phyloP scores from a whole-genome alignment of 2,888 invertebrate genomes.

The Scrobipalpa atriplicella region DNA sequence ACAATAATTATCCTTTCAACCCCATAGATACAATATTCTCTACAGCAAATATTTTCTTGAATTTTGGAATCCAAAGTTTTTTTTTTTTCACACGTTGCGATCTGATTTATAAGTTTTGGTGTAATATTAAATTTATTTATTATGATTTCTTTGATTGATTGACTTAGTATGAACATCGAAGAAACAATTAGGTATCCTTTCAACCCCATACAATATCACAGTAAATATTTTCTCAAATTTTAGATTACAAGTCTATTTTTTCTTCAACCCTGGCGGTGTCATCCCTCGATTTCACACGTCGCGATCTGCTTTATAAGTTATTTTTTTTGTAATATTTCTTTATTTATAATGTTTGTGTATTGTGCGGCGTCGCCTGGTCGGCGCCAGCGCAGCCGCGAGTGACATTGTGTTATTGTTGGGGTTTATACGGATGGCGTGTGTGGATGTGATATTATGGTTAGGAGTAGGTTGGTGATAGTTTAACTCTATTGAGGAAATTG shows the following conservation, averaged over 20 bases:
- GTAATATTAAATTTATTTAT: too few species aligned
- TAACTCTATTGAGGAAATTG: neutral
- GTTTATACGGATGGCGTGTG: conserved; percentile 2
- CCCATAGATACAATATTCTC: too few species aligned
- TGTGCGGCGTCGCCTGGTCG: conserved; percentile 59
- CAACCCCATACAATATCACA: neutral
- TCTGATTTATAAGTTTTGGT: too few species aligned
- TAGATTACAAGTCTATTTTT: conserved; percentile 28
- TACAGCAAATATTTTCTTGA: too few species aligned
- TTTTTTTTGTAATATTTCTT: conserved; percentile 50
- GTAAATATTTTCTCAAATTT: conserved; percentile 12
- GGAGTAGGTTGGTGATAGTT: neutral
- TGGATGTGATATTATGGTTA: neutral
- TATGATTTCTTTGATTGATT: too few species aligned
- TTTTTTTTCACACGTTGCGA: too few species aligned
- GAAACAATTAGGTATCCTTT: neutral
- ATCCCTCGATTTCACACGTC: conserved; percentile 73
- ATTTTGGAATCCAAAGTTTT: too few species aligned
- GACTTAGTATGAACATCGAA: neutral
- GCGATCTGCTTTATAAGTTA: conserved; percentile 58
- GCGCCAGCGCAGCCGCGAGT: conserved; percentile 67
- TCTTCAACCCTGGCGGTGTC: conserved; percentile 51
- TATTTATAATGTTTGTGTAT: conserved; percentile 16
- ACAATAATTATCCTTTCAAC: too few species aligned
- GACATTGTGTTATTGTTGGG: conserved; percentile 73